Evolutionary conservation across 2,797 vertebrate species (phyloP).

Genomic region (Darevskia nairensis): DNA sequence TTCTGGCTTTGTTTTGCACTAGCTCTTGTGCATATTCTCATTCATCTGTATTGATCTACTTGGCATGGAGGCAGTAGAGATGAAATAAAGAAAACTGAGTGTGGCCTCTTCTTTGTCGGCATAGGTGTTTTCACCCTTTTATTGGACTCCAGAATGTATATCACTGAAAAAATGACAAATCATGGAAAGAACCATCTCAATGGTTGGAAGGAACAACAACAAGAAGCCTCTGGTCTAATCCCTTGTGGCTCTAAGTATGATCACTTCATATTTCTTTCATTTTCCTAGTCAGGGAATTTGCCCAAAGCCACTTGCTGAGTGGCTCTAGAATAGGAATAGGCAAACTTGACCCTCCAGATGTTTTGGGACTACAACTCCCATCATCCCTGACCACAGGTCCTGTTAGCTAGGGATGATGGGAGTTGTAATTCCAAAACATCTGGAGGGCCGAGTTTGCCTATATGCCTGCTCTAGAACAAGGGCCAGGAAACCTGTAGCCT

Average conservation of each 20-base stretch:
- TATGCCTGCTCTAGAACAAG: background rate
- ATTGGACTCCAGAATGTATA: background rate
- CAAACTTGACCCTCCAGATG: no score
- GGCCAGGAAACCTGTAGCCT: background rate
- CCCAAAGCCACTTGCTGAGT: no score
- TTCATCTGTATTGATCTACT: conserved; percentile 73
- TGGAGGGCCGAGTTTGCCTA: no score
- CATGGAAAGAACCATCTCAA: background rate
- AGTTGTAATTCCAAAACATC: no score
- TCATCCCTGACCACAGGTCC: no score
- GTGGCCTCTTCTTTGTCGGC: conserved; percentile 21
- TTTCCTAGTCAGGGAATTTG: no score
- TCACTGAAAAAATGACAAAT: background rate
- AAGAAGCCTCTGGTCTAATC: background rate
- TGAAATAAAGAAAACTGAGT: conserved; percentile 67
- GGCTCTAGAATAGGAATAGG: no score
- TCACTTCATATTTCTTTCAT: no score
- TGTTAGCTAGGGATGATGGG: no score
- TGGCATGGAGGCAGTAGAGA: conserved; percentile 69
- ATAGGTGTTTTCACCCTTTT: conserved; percentile 28
- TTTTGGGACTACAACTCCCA: no score
- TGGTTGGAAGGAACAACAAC: background rate
- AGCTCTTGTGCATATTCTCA: conserved; percentile 60
- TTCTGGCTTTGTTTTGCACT: conserved; percentile 72
- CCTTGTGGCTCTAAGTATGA: no score